Conservation (phyloP, 2,113 vertebrate genomes). For the Oplegnathus fasciatus region DNA sequence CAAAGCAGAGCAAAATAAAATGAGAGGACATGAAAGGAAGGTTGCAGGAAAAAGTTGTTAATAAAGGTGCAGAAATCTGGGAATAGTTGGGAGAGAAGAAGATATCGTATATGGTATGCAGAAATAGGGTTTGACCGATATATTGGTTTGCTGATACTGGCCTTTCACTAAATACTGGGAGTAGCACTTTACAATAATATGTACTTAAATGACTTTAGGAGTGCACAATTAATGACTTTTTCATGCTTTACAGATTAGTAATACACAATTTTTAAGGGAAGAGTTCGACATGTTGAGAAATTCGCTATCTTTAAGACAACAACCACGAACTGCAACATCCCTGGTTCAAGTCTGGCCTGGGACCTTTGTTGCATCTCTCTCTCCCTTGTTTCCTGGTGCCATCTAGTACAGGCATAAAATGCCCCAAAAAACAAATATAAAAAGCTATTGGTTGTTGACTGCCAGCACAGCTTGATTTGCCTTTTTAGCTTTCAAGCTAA, state of each 20-base stretch:
- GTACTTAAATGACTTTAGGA: not conserved
- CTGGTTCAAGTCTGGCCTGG: not conserved
- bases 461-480: not conserved
- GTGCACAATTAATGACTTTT: not conserved
- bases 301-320: not conserved
- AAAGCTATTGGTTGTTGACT: not conserved
- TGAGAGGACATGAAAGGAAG: not conserved
- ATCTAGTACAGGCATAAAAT: not conserved
- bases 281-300: not conserved
- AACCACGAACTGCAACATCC: not conserved
- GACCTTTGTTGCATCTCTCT: not conserved
- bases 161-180: conserved; percentile 3
- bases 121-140: conserved; percentile 58
- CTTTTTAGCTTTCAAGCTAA: not conserved
- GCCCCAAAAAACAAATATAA: not conserved
- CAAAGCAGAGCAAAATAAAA: conserved; percentile 44
- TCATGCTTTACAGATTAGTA: not conserved
- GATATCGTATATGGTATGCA: not conserved
- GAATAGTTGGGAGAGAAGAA: conserved; percentile 23
- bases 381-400: not conserved
- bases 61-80: conserved; percentile 19
- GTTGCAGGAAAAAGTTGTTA: not conserved
- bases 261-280: not conserved
- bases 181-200: not conserved
- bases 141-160: conserved; percentile 34